A percentile compares a stretch with the other conserved stretches of the same genome.
Conservation (phyloP, 2,888 invertebrate genomes). For the Lomographa bimaculata region DNA sequence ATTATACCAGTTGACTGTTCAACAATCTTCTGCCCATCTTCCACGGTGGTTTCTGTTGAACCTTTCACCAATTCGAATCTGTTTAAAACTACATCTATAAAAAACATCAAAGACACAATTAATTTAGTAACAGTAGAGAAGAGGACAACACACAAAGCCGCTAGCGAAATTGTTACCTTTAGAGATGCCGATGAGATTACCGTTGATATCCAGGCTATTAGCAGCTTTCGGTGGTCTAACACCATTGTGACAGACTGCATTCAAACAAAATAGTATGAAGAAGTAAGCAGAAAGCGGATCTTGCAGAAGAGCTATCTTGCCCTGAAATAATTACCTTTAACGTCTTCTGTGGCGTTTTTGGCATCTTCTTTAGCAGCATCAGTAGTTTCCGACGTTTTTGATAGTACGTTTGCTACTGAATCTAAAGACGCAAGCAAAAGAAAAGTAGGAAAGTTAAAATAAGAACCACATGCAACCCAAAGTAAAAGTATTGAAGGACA, state of each 20-base stretch:
- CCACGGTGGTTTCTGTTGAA: constrained; percentile 31
- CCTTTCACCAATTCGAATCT: constrained; percentile 38
- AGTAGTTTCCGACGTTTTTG: constrained; percentile 37
- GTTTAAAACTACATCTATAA: constrained; percentile 45
- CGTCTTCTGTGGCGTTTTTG: constrained; percentile 35
- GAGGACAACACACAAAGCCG: constrained; percentile 10
- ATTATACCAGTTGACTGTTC: constrained; percentile 48
- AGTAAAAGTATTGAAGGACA: constrained; percentile 5
- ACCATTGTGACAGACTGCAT: constrained; percentile 34
- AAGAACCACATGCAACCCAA: constrained; percentile 47
- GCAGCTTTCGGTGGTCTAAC: constrained; percentile 16
- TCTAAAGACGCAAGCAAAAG: constrained; percentile 52
- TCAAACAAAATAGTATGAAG: constrained; percentile 31
- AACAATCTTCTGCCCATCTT: constrained; percentile 35
- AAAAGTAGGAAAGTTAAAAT: constrained; percentile 26
- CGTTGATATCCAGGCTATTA: constrained; percentile 22
- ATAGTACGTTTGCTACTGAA: constrained; percentile 49
- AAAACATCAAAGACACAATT: constrained; percentile 25
- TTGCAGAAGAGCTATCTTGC: constrained; percentile 19
- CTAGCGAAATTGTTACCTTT: constrained; percentile 33
- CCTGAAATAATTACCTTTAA: constrained; percentile 40
- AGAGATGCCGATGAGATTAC: constrained; percentile 26
- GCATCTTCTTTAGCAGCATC: constrained; percentile 36
- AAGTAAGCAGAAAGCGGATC: constrained; percentile 30
- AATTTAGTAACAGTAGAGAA: constrained; percentile 10